Evolutionary conservation across 2,888 invertebrate species (phyloP).

Genomic region (Eristalis tenax): DNA sequence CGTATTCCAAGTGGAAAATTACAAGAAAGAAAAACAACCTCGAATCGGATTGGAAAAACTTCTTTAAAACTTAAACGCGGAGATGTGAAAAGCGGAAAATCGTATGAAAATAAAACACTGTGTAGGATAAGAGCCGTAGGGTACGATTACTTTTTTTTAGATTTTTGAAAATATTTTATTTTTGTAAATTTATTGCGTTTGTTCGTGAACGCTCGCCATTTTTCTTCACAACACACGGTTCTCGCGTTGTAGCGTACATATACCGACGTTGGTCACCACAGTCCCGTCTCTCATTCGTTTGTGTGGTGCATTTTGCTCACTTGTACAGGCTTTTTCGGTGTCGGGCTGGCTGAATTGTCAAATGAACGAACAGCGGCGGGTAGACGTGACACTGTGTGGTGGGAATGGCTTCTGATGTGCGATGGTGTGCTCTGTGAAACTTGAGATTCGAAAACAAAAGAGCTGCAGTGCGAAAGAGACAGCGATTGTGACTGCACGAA

Average conservation of each 20-base stretch:
- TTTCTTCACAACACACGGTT: conserved; percentile 70
- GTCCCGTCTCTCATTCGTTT: conserved; percentile 70
- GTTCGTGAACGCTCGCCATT: conserved; percentile 70
- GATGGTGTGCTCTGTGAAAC: neutral
- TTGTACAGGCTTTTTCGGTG: conserved; percentile 26
- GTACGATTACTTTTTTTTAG: conserved; percentile 15
- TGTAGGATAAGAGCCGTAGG: conserved; percentile 29
- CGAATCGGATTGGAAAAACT: neutral
- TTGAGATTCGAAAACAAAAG: conserved; percentile 24
- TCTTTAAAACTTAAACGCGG: conserved; percentile 10
- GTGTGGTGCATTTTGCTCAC: conserved; percentile 48
- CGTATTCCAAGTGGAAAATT: conserved; percentile 53
- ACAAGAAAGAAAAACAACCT: neutral
- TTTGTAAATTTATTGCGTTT: conserved; percentile 63
- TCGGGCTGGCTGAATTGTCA: conserved; percentile 11
- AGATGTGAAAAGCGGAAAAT: conserved; percentile 8
- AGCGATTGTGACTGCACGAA: conserved; percentile 47
- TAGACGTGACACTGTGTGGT: conserved; percentile 51
- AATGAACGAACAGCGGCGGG: neutral
- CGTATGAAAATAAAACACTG: conserved; percentile 27
- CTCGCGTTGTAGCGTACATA: conserved; percentile 68
- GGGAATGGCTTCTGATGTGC: conserved; percentile 1
- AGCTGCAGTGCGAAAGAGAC: neutral
- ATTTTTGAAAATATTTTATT: conserved; percentile 18
- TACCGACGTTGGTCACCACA: conserved; percentile 70